These are phyloP conservation scores for Pseudomyrmex cubaensis DNA, from an alignment of 1,140 invertebrate genomes.

Conservation along the genomic window DNA sequence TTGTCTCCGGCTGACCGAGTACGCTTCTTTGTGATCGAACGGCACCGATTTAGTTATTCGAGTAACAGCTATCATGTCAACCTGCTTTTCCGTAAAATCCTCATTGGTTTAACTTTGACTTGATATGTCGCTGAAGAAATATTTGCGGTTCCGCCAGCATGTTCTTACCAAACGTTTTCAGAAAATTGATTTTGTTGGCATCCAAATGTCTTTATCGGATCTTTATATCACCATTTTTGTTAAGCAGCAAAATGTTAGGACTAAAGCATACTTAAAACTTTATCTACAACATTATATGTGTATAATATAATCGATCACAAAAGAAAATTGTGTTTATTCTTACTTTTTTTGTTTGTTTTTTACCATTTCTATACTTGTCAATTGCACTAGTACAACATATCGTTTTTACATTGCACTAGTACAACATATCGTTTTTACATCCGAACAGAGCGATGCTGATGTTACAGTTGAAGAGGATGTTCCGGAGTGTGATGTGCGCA, in stretches of 20 bases:
- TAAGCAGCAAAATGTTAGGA: neutral
- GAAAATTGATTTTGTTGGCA: neutral
- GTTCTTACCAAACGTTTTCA: neutral
- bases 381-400: neutral
- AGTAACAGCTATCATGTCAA: slow-evolving; percentile 24
- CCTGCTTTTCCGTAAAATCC: slow-evolving; percentile 24
- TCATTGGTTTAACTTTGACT: slow-evolving; percentile 13
- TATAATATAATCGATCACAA: too few species aligned
- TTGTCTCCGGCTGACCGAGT: slow-evolving; percentile 48
- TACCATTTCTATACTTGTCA: neutral
- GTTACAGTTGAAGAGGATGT: neutral
- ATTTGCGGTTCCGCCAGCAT: neutral
- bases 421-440: neutral
- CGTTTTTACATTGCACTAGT: neutral
- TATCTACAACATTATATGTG: too few species aligned
- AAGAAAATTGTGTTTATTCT: neutral
- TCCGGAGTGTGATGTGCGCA: neutral
- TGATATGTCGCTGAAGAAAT: neutral
- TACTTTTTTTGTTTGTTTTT: neutral
- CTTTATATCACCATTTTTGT: neutral
- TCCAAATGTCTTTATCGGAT: too few species aligned
- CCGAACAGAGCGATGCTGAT: neutral
- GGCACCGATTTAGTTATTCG: slow-evolving; percentile 23
- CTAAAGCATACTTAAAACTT: neutral
- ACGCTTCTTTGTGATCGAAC: slow-evolving; percentile 36